Conservation (phyloP, 2,888 invertebrate species). For the Hedya salicella region DNA sequence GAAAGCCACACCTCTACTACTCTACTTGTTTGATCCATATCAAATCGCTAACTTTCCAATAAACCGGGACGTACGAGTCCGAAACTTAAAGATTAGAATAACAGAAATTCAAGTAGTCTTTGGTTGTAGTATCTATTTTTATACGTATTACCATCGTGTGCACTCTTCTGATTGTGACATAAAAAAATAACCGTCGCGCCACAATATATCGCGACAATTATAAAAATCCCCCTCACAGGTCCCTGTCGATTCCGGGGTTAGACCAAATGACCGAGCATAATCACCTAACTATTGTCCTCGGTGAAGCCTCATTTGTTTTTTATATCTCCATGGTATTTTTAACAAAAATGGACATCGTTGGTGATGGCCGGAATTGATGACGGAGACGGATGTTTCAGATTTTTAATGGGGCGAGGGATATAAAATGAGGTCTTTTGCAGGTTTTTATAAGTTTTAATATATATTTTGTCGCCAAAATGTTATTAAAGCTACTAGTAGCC, state of each 20-base stretch:
- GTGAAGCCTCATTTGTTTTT: conserved; percentile 81
- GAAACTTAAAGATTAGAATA: no score
- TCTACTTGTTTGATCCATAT: no score
- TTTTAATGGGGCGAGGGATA: conserved; percentile 55
- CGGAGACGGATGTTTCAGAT: conserved; percentile 63
- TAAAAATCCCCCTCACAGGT: conserved; percentile 65
- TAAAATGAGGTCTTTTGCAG: conserved; percentile 16
- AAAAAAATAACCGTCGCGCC: conserved; percentile 26
- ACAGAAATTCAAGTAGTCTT: no score
- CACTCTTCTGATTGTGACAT: conserved; percentile 22
- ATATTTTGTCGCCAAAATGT: no score
- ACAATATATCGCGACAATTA: conserved; percentile 37
- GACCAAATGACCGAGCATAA: conserved; percentile 81
- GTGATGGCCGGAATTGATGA: conserved; percentile 68
- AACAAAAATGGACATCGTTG: conserved; percentile 69
- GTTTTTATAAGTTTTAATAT: neutral
- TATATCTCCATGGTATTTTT: conserved; percentile 76
- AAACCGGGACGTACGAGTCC: no score
- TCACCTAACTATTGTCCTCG: conserved; percentile 82
- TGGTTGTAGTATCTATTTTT: neutral
- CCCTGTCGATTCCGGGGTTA: conserved; percentile 54
- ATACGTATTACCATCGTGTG: neutral
- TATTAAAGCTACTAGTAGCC: no score
- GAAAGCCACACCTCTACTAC: no score
- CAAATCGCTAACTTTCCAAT: no score